Percentiles rank a stretch among this genome's conserved stretches.
phyloP scores from a whole-genome alignment of 2,113 vertebrate genomes.

The Asarcornis scutulata region DNA sequence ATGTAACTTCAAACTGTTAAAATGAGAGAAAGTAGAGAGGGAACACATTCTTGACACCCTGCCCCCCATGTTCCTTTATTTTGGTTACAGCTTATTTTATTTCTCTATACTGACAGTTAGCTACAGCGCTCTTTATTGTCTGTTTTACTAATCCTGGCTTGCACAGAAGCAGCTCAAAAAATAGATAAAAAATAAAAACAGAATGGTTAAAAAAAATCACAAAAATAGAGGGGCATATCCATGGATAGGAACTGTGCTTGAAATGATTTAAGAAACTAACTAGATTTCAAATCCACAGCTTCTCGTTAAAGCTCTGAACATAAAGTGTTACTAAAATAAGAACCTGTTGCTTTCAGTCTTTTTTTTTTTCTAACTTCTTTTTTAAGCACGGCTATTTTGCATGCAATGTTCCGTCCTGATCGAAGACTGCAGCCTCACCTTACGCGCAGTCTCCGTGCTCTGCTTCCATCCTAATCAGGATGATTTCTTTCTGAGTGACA shows the following conservation, averaged over 20 bases:
- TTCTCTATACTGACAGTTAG: not conserved
- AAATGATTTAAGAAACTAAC: not conserved
- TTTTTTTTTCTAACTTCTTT: not conserved
- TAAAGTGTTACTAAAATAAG: not conserved
- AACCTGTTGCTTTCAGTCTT: not conserved
- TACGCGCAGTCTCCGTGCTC: not conserved
- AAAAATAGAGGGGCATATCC: not conserved
- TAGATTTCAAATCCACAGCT: constrained; percentile 22
- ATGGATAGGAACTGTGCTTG: not conserved
- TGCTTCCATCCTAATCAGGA: not conserved
- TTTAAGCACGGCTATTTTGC: not conserved
- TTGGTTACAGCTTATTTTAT: not conserved
- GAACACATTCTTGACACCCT: not conserved
- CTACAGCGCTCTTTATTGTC: not conserved
- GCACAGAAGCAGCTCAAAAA: not conserved
- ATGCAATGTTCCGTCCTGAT: rapidly evolving
- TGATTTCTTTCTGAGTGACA: not conserved
- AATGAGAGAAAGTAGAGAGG: not conserved
- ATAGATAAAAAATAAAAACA: not conserved
- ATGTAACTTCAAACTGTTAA: not conserved
- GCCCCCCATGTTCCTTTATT: not conserved
- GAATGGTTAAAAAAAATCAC: not conserved
- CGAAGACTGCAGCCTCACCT: not conserved
- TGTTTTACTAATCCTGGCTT: not conserved
- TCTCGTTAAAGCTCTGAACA: not conserved